Base-by-base conservation (phyloP, 64 coral and sea anemone genomes). In the Stichodactyla mertensii region DNA sequence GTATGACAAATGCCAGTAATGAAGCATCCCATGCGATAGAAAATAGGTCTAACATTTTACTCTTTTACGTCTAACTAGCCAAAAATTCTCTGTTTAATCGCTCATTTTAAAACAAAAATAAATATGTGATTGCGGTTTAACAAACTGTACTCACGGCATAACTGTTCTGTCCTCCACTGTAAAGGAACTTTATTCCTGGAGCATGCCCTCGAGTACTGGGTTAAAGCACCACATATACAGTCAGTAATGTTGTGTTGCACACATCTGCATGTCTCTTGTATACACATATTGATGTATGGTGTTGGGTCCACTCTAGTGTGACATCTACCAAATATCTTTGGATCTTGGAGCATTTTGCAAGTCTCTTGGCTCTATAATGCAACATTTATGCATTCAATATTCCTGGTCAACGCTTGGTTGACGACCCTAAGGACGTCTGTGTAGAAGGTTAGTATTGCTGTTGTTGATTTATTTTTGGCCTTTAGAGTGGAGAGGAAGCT, bases 151-250 rank as follows among this genome's bases (percentile, higher is more conserved):
- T 92, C 85, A 92, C 91, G 56, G 57, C 91, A 92, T 16, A 92
- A 62, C 15, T 77, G 53, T 27, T 57, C 16, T 66, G 57, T 81
- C 67, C 92, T 86, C 92, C 92, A 93, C 16, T 67, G 61, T 12
- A 93, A 27, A 22, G 61, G 60, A 12, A 81, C 84, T 9, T 82
- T 53, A 23, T 89, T 80, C 4, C 87, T 85, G 1, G 83, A 87
- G 62, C 92, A 93, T 4, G 83, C 84, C 64, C 92, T 77, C 11
- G 92, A 89, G 83, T 93, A 93, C 36, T 93, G 92, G 9, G 87
- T 93, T 51, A 93, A 86, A 52, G 87, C 83, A 15, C 85, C 83
- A 62, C 92, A 93, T 6, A 86, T 14, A 78, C 92, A 89, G 27
- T 67, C 26, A 13, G 19, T 2, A n/a, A 56, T 71, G 51, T 82